Percentiles rank a stretch among this genome's conserved stretches.
Evolutionary conservation across 1,140 invertebrate genomes (phyloP).

Genomic region (Phymorhynchus buccinoides): DNA sequence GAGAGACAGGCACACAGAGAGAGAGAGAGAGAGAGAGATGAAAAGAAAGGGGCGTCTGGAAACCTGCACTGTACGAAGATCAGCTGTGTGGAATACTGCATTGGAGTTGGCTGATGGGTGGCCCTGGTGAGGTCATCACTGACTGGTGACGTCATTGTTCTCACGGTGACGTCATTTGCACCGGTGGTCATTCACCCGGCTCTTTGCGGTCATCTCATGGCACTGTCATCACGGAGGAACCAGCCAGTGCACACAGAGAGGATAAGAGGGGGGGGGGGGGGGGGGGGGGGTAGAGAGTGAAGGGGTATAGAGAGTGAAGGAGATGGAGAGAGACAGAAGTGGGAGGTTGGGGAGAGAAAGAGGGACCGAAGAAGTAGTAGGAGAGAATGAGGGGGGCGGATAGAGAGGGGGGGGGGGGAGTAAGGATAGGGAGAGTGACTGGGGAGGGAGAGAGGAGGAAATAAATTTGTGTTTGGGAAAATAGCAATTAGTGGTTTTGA

Average conservation of each 20-base stretch:
- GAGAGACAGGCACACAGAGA: too few species aligned
- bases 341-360: background rate
- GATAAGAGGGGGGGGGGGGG: background rate
- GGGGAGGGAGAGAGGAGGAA: background rate
- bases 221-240: constrained; percentile 23
- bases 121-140: constrained; percentile 7
- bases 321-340: background rate
- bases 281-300: background rate
- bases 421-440: background rate
- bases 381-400: background rate
- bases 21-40: background rate
- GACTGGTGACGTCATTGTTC: constrained; percentile 4
- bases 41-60: background rate
- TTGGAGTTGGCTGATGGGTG: constrained; percentile 24
- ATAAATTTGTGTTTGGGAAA: too few species aligned
- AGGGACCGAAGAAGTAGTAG: background rate
- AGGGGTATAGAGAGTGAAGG: background rate
- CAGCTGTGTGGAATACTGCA: constrained; percentile 32
- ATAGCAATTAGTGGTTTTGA: too few species aligned
- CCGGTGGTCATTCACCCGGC: constrained; percentile 29
- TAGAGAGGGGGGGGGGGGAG: background rate
- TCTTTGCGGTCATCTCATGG: constrained; percentile 22
- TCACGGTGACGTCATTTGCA: constrained; percentile 20
- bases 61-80: background rate
- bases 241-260: background rate